These are phyloP conservation scores for Daboia siamensis DNA, from an alignment of 2,113 vertebrate genomes.

Conservation along the genomic window DNA sequence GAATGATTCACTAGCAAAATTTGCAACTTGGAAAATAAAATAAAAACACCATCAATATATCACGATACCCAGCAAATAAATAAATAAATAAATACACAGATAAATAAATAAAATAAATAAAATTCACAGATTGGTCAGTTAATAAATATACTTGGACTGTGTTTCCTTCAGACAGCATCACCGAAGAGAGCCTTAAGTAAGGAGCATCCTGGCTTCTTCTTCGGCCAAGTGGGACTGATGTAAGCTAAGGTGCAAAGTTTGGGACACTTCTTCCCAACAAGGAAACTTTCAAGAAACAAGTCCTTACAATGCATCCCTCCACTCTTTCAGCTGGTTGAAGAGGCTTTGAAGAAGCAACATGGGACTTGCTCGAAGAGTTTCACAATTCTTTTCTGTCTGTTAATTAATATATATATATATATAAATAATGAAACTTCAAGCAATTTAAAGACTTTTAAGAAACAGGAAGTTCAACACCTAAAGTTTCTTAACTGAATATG, in stretches of 20 bases:
- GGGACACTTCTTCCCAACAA: not conserved
- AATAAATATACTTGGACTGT: not conserved
- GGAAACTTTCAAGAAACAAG: not conserved
- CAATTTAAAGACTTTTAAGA: not conserved
- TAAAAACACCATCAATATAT: not conserved
- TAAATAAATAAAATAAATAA: not conserved
- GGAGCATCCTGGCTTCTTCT: not conserved
- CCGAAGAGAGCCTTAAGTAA: not conserved
- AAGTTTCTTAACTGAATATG: not conserved
- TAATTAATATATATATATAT: not conserved
- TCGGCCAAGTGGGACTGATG: not conserved
- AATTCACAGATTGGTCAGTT: not conserved
- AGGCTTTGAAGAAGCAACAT: not conserved
- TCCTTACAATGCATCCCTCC: not conserved
- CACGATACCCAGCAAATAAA: not conserved
- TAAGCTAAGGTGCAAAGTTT: not conserved
- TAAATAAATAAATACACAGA: not conserved
- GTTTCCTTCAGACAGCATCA: not conserved
- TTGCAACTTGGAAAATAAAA: not conserved
- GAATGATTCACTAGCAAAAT: not conserved
- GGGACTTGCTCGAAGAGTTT: not conserved
- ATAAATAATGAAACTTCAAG: not conserved
- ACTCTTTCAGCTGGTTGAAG: not conserved
- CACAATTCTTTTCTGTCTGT: not conserved
- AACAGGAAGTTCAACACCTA: not conserved